Evolutionary conservation across 2,113 vertebrate species (phyloP).

Genomic region (Apus apus): DNA sequence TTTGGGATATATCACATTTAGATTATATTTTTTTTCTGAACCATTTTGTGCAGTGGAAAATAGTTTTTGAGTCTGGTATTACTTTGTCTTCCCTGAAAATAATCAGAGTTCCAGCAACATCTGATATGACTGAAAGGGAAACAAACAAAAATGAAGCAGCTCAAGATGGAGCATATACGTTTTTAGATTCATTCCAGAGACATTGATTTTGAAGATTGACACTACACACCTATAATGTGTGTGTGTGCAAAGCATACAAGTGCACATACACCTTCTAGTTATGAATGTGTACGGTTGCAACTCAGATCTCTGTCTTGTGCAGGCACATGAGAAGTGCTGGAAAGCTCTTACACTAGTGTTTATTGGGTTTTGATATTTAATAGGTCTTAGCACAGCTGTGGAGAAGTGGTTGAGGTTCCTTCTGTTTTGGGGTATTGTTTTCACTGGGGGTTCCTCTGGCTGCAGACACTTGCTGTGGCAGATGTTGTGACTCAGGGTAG

Average conservation of each 20-base stretch:
- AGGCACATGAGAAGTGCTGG: neutral
- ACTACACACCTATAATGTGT: neutral
- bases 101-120: neutral
- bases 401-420: neutral
- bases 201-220: neutral
- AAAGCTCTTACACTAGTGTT: neutral
- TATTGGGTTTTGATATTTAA: neutral
- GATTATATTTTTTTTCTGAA: neutral
- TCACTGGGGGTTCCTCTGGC: neutral
- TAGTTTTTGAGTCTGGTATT: neutral
- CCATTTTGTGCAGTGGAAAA: neutral
- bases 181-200: neutral
- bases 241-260: neutral
- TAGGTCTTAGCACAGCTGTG: neutral
- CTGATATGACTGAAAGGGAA: neutral
- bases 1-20: neutral
- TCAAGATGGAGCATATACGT: neutral
- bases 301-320: neutral
- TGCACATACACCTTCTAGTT: neutral
- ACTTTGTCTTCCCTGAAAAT: slow-evolving; percentile 13
- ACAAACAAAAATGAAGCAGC: neutral
- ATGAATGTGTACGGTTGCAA: neutral
- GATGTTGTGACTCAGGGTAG: slow-evolving; percentile 44
- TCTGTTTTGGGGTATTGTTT: neutral
- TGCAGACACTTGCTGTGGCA: neutral